Percentiles rank a stretch among this genome's conserved stretches.
Evolutionary conservation across 2,113 vertebrate genomes (phyloP).

Genomic region (Equus przewalskii): DNA sequence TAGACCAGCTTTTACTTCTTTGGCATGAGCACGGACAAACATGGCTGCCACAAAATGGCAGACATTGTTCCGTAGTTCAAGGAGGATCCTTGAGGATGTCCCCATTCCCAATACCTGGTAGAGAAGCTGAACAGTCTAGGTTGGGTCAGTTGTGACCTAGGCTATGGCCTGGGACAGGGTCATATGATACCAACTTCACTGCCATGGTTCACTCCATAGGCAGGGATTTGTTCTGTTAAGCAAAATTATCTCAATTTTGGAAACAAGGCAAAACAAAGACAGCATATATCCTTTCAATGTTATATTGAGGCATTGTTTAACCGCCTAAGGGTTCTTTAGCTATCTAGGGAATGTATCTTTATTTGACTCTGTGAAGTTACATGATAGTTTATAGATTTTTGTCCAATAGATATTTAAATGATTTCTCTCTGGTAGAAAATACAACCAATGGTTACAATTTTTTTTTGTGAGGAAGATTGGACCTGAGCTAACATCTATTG

Average conservation of each 20-base stretch:
- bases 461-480: background rate
- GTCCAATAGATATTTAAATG: background rate
- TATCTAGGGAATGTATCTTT: background rate
- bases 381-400: background rate
- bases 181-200: background rate
- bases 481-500: too few relatives aligned
- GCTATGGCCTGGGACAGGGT: background rate
- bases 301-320: background rate
- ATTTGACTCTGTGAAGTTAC: background rate
- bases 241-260: constrained; percentile 30
- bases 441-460: background rate
- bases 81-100: background rate
- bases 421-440: background rate
- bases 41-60: background rate
- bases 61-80: background rate
- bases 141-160: background rate
- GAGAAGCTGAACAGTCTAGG: background rate
- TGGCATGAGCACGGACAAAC: background rate
- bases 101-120: background rate
- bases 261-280: constrained; percentile 3
- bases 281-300: background rate
- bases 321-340: background rate
- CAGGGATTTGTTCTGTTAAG: constrained; percentile 45
- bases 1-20: background rate
- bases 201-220: background rate